Base-by-base conservation (phyloP, 1,140 invertebrate species). In the Ectropis grisescens region DNA sequence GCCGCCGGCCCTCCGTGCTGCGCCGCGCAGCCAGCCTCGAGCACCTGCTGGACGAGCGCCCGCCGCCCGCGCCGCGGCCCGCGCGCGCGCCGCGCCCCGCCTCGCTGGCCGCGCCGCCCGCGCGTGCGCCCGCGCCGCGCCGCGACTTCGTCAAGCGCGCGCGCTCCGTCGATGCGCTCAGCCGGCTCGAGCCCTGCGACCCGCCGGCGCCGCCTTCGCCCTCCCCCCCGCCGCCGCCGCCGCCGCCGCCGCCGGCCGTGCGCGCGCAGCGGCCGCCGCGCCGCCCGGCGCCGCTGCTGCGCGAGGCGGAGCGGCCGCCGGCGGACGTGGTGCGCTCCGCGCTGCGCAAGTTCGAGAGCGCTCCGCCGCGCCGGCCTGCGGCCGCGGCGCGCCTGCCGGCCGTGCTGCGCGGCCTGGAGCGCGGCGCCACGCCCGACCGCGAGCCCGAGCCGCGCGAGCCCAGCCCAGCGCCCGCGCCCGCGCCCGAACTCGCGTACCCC, bases 261-360 rank as follows among this genome's bases (percentile, higher is more conserved):
- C 54, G 56, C 9, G 11, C 47, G 11, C 48, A 69, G 42, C 44
- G 70, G 15, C 82, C 82, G 11, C 89, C 90, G 8, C 89, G 88
- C 42, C 82, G 89, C 11, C 83, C 90, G 11, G 83, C 85, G 30
- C 89, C 90, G 1, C 74, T 92, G n/a, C 83, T 92, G 34, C 88
- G 88, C 37, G 91, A 93, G 25, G 89, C 88, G 0, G 93, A 95
- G 46, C 85, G 93, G 11, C 93, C 93, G 1, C 92, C 92, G 1
- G 89, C 90, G 1, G 93, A 95, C 85, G 86, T 93, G 28, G 93
- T 95, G 23, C 93, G 92, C 56, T 91, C 92, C 27, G 90, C 91
- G 1, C 86, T 93, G 42, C 87, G 90, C 51, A 90, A 94, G 55
- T 96, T 96, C 72, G 93, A 96, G 67, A 85, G 86, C 14, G 84